A percentile compares a stretch with the other conserved stretches of the same genome.
These are phyloP conservation scores for Agraylea sexmaculata DNA, from an alignment of 1,140 invertebrate genomes.

Conservation along the genomic window DNA sequence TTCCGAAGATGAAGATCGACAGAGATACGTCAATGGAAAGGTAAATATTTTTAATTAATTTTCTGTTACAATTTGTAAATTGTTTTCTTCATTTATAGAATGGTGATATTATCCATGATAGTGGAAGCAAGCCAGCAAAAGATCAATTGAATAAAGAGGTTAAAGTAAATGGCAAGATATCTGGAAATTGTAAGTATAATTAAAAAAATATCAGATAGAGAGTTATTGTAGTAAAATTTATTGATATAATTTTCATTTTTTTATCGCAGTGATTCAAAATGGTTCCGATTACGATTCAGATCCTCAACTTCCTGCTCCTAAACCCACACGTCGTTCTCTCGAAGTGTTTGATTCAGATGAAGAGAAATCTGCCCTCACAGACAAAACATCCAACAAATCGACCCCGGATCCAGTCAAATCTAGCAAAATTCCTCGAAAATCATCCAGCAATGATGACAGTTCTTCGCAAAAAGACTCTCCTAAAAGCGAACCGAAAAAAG, in stretches of 20 bases:
- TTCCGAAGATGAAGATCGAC: conserved; percentile 29
- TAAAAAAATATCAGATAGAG: neutral
- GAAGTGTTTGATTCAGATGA: conserved; percentile 40
- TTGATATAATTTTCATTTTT: conserved; percentile 8
- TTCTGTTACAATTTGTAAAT: neutral
- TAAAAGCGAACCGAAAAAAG: neutral
- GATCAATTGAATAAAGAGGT: conserved; percentile 19
- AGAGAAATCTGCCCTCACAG: conserved; percentile 35
- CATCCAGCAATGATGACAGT: neutral
- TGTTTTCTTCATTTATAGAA: neutral
- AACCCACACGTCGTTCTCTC: conserved; percentile 26
- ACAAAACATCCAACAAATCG: conserved; percentile 20
- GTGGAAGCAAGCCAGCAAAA: conserved; percentile 15
- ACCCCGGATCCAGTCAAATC: conserved; percentile 30
- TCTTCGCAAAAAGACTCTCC: conserved; percentile 1
- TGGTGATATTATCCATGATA: conserved; percentile 3
- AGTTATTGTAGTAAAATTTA: neutral
- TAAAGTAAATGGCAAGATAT: conserved; percentile 18
- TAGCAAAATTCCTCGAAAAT: conserved; percentile 13
- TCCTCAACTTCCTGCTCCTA: conserved; percentile 23
- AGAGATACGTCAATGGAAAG: conserved; percentile 6
- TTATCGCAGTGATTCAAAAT: conserved; percentile 23
- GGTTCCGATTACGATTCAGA: conserved; percentile 33
- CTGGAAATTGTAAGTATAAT: conserved; percentile 5
- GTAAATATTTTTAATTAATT: conserved; percentile 3